These are phyloP conservation scores for Periparus ater DNA, from an alignment of 2,797 vertebrate species.

Conservation along the genomic window DNA sequence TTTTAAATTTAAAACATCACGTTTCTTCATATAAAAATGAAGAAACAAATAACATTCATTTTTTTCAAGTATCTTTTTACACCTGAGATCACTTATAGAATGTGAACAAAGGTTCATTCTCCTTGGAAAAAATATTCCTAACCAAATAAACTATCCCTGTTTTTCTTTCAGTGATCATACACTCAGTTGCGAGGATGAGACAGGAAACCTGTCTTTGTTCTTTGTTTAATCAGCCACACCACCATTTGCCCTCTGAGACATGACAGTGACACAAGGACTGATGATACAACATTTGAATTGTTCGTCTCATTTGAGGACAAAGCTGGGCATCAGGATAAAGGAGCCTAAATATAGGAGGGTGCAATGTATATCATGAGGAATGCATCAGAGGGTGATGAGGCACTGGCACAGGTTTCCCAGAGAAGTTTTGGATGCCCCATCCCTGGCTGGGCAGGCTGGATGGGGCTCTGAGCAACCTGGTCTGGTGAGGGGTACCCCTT, in stretches of 20 bases:
- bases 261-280: not conserved
- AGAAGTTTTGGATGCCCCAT: not conserved
- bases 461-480: not conserved
- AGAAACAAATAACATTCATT: not conserved
- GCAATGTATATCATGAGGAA: not conserved
- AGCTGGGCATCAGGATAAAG: not conserved
- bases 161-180: not conserved
- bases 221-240: not conserved
- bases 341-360: not conserved
- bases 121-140: not conserved
- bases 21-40: not conserved
- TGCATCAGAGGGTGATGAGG: not conserved
- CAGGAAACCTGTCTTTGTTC: not conserved
- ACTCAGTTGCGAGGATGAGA: not conserved
- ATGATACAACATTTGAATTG: not conserved
- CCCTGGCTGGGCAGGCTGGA: not conserved
- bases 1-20: not conserved
- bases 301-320: not conserved
- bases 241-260: not conserved
- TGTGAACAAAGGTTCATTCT: not conserved
- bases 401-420: not conserved
- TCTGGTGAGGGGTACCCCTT: too few species aligned
- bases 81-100: not conserved
- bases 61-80: not conserved
- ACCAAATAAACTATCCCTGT: not conserved